These are phyloP conservation scores for Huso huso DNA, from an alignment of 2,797 vertebrate genomes.

Conservation along the genomic window DNA sequence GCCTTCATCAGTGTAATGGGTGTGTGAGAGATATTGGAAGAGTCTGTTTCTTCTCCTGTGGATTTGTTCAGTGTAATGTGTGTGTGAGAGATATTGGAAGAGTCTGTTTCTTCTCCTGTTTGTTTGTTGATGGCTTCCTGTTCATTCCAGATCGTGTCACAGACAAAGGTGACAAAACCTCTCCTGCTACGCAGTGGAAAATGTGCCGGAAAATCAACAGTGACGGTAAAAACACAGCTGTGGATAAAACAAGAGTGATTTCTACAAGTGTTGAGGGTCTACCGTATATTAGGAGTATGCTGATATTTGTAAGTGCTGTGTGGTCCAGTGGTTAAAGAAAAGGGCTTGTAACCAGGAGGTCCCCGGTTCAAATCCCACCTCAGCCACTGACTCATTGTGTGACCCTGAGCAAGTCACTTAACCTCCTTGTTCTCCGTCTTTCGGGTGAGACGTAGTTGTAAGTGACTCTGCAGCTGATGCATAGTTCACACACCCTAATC, in stretches of 20 bases:
- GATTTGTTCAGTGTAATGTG: background rate
- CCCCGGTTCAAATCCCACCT: too few species aligned
- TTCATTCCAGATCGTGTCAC: conserved; percentile 44
- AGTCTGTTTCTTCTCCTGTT: background rate
- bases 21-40: too few species aligned
- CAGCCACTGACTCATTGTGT: too few species aligned
- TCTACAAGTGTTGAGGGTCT: background rate
- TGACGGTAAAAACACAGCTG: conserved; percentile 34
- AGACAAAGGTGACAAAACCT: conserved; percentile 43
- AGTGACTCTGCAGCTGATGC: too few species aligned
- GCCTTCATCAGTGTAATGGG: too few species aligned
- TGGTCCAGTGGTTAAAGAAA: too few species aligned
- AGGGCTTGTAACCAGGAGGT: too few species aligned
- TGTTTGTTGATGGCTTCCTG: background rate
- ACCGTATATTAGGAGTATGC: background rate
- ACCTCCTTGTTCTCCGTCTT: too few species aligned
- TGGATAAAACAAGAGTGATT: background rate
- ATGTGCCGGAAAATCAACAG: conserved; percentile 41
- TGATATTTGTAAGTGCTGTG: too few species aligned
- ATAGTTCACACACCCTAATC: too few species aligned
- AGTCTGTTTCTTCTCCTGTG: background rate
- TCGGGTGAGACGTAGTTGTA: too few species aligned
- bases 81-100: conserved; percentile 5
- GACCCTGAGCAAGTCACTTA: too few species aligned
- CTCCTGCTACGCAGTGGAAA: conserved; percentile 39